phyloP scores from a whole-genome alignment of 2,113 vertebrate species.

The Rhineura floridana region DNA sequence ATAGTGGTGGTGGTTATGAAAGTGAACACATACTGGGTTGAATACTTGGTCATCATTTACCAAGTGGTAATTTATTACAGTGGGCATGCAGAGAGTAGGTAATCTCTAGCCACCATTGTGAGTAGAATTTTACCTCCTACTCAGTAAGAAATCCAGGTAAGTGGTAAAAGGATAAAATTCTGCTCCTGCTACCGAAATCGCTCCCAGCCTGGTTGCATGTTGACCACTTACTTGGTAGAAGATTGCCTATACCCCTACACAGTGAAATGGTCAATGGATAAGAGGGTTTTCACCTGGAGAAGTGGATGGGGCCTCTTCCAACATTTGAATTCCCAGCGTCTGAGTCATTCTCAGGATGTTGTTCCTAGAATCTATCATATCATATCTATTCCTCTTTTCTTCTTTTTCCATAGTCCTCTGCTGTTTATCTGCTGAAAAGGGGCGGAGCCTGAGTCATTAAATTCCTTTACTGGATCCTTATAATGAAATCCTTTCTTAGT shows the following conservation, averaged over 20 bases:
- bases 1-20: neutral
- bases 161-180: neutral
- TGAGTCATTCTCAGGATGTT: neutral
- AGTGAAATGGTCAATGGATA: neutral
- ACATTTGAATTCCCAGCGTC: neutral
- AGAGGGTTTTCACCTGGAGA: neutral
- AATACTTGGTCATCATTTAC: neutral
- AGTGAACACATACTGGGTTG: neutral
- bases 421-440: neutral
- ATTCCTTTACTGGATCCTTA: neutral
- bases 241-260: no score
- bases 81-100: neutral
- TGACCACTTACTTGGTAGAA: neutral
- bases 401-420: neutral
- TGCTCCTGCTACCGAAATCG: neutral
- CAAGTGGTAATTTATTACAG: neutral
- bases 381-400: neutral
- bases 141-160: neutral
- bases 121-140: neutral
- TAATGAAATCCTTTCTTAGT: neutral
- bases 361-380: neutral
- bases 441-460: neutral
- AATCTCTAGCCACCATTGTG: neutral
- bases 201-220: neutral
- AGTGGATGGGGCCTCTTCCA: neutral